phyloP scores from a whole-genome alignment of 2,888 invertebrate species.

The Oligia latruncula region DNA sequence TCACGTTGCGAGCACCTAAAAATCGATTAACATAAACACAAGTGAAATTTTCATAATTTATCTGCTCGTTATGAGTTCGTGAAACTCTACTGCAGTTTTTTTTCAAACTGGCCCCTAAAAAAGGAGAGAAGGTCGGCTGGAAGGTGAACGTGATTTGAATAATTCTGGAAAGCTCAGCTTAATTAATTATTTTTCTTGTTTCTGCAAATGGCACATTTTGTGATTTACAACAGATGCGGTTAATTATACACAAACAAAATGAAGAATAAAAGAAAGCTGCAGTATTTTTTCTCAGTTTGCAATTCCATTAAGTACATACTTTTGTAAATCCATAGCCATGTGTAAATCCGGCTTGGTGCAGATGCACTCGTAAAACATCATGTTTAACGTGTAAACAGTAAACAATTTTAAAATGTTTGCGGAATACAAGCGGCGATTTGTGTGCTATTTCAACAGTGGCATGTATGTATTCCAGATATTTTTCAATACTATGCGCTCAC shows the following conservation, averaged over 20 bases:
- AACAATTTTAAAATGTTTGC: slow-evolving; percentile 36
- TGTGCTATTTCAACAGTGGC: slow-evolving; percentile 8
- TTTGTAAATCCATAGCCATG: slow-evolving; percentile 11
- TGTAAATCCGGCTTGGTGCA: slow-evolving; percentile 13
- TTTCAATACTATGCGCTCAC: slow-evolving; percentile 7
- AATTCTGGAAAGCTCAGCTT: slow-evolving; percentile 49
- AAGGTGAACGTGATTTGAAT: slow-evolving; percentile 64
- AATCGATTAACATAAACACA: slow-evolving; percentile 65
- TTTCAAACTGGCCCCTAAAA: slow-evolving; percentile 57
- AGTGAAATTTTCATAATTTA: slow-evolving; percentile 64
- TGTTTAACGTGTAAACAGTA: slow-evolving; percentile 15
- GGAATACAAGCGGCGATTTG: background rate
- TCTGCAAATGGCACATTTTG: slow-evolving; percentile 45
- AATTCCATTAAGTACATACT: background rate
- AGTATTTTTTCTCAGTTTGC: slow-evolving; percentile 8
- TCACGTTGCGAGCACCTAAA: slow-evolving; percentile 73
- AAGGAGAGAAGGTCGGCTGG: slow-evolving; percentile 40
- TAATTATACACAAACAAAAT: slow-evolving; percentile 13
- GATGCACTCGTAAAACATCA: slow-evolving; percentile 30
- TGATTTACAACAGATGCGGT: slow-evolving; percentile 53
- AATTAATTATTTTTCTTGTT: slow-evolving; percentile 58
- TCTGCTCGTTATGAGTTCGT: slow-evolving; percentile 49
- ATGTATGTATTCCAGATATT: slow-evolving; percentile 20
- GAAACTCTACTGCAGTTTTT: slow-evolving; percentile 48
- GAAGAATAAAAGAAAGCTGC: slow-evolving; percentile 11